A percentile compares a stretch with the other conserved stretches of the same genome.
Evolutionary conservation across 2,888 invertebrate genomes (phyloP).

Genomic region (Andrena camellia): DNA sequence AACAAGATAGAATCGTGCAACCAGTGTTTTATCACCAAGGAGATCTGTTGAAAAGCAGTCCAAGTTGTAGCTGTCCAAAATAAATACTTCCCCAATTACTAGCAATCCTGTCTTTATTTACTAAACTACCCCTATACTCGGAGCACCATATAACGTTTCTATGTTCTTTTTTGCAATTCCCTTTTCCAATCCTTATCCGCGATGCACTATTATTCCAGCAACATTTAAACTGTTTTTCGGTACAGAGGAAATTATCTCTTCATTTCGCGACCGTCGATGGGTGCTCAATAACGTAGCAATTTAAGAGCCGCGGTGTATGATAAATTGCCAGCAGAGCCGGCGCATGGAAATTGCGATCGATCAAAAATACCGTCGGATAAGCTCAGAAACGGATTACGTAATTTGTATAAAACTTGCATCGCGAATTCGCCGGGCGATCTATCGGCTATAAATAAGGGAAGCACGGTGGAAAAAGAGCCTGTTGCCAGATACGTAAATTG

Average conservation of each 20-base stretch:
- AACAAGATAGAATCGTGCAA: too few relatives aligned
- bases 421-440: slow-evolving; percentile 14
- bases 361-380: slow-evolving; percentile 38
- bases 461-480: background rate
- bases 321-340: slow-evolving; percentile 26
- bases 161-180: background rate
- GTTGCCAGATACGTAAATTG: slow-evolving; percentile 23
- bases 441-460: slow-evolving; percentile 30
- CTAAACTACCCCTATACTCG: background rate
- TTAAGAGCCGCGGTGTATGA: slow-evolving; percentile 28
- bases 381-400: slow-evolving; percentile 42
- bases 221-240: background rate
- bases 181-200: background rate
- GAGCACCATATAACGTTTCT: background rate
- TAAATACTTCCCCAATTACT: background rate
- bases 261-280: slow-evolving; percentile 16
- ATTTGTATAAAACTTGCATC: slow-evolving; percentile 45
- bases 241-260: slow-evolving; percentile 16
- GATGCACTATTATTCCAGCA: background rate
- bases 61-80: background rate
- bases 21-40: background rate
- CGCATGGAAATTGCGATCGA: slow-evolving; percentile 33
- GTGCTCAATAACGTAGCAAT: slow-evolving; percentile 36
- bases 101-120: background rate
- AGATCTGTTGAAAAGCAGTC: background rate